phyloP scores from a whole-genome alignment of 2,888 invertebrate species.

The Eupithecia inturbata region DNA sequence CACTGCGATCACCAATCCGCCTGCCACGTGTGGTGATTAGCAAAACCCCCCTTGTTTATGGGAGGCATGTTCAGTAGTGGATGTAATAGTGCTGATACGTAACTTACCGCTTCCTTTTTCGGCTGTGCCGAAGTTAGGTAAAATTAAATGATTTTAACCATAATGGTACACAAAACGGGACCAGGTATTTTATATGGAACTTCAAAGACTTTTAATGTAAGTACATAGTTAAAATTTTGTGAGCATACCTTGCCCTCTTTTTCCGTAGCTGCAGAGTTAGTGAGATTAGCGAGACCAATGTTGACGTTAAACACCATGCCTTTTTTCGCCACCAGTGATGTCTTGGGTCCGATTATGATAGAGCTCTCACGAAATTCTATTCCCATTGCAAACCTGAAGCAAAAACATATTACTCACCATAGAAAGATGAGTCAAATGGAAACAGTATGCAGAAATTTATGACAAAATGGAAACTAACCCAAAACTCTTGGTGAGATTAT shows the following conservation, averaged over 20 bases:
- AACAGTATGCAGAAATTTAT: background rate
- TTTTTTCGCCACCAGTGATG: slow-evolving; percentile 90
- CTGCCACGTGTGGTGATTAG: too few species aligned
- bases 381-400: slow-evolving; percentile 94
- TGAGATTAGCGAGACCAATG: slow-evolving; percentile 94
- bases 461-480: slow-evolving; percentile 81
- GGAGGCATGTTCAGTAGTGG: too few species aligned
- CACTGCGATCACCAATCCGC: too few species aligned
- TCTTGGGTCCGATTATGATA: slow-evolving; percentile 95
- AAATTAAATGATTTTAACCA: background rate
- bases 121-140: background rate
- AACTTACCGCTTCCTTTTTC: slow-evolving; percentile 3
- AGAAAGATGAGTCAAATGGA: background rate
- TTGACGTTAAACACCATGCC: slow-evolving; percentile 99
- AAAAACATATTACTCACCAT: background rate
- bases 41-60: too few species aligned
- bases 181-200: background rate
- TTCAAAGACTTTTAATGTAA: background rate
- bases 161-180: background rate
- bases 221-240: background rate
- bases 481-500: slow-evolving; percentile 96
- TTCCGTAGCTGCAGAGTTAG: slow-evolving; percentile 91
- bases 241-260: slow-evolving; percentile 90
- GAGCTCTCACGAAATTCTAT: slow-evolving; percentile 99
- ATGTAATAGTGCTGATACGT: too few species aligned